Conservation (phyloP, 2,888 invertebrate genomes). For the Amblyteles armatorius region DNA sequence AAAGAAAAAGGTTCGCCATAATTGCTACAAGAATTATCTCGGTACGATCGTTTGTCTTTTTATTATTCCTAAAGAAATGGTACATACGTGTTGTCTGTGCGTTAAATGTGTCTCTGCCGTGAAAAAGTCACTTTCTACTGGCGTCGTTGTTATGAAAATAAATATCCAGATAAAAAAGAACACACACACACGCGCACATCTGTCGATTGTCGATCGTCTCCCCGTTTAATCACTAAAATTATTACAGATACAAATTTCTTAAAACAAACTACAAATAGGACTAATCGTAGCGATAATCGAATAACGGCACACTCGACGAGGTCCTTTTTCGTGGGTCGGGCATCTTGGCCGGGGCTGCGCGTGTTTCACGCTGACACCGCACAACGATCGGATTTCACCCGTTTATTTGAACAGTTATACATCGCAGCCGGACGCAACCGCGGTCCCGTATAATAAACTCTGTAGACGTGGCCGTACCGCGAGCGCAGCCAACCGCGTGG, state of each 20-base stretch:
- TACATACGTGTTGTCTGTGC: constrained; percentile 70
- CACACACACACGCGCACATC: neutral
- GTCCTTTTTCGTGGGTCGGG: neutral
- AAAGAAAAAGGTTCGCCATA: constrained; percentile 4
- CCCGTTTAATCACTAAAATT: constrained; percentile 4
- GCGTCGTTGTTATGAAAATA: constrained; percentile 73
- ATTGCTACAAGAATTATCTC: neutral
- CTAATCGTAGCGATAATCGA: constrained; percentile 42
- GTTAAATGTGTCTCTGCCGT: constrained; percentile 8
- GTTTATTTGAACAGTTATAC: constrained; percentile 77
- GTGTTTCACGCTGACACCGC: constrained; percentile 51
- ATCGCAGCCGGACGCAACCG: constrained; percentile 60
- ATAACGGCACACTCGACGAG: constrained; percentile 26
- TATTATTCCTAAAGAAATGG: constrained; percentile 70
- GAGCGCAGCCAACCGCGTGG: constrained; percentile 48
- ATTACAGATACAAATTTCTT: constrained; percentile 21
- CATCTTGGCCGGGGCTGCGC: neutral
- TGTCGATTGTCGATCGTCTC: neutral
- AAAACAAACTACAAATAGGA: constrained; percentile 44
- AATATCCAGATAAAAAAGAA: constrained; percentile 82
- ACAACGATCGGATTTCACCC: constrained; percentile 69
- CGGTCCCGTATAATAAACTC: constrained; percentile 71
- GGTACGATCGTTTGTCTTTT: constrained; percentile 54
- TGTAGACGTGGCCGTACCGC: constrained; percentile 69
- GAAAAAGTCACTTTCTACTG: constrained; percentile 7